These are phyloP conservation scores for Oscheius onirici DNA, from an alignment of 2,888 invertebrate genomes.

Conservation along the genomic window DNA sequence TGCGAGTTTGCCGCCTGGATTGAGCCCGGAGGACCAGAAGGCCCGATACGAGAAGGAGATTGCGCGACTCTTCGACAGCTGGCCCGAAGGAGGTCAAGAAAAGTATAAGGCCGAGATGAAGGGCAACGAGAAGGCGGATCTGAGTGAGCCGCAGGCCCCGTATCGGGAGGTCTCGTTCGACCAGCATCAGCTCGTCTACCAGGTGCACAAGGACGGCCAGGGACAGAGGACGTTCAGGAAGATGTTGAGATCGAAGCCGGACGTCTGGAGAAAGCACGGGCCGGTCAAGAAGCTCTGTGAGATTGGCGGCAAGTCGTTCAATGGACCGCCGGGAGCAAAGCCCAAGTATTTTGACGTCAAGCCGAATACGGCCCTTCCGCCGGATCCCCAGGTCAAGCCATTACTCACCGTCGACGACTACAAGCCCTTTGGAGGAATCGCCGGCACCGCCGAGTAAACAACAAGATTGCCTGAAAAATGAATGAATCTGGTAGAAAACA, in stretches of 20 bases:
- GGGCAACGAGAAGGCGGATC: slow-evolving; percentile 5
- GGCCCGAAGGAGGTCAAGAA: slow-evolving; percentile 12
- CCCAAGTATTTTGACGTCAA: slow-evolving; percentile 2
- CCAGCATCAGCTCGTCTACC: background rate
- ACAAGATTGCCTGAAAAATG: background rate
- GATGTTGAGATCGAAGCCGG: slow-evolving; percentile 5
- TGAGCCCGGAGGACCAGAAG: background rate
- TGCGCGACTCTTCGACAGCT: background rate
- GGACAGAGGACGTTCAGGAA: slow-evolving; percentile 5
- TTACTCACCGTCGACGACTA: background rate
- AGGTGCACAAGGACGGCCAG: slow-evolving; percentile 14
- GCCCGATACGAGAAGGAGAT: slow-evolving; percentile 4
- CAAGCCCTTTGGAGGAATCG: background rate
- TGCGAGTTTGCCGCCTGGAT: background rate
- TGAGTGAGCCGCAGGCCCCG: background rate
- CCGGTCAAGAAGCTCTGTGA: slow-evolving; percentile 2
- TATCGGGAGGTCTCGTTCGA: background rate
- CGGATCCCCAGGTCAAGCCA: background rate
- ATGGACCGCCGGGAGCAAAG: background rate
- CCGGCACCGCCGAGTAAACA: slow-evolving; percentile 5
- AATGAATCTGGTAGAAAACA: no score
- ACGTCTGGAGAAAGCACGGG: slow-evolving; percentile 5
- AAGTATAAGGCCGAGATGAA: slow-evolving; percentile 6
- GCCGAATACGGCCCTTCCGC: background rate
- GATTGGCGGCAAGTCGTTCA: background rate